Base-by-base conservation (phyloP, 2,888 invertebrate genomes). In the Troglohyphantes excavatus region DNA sequence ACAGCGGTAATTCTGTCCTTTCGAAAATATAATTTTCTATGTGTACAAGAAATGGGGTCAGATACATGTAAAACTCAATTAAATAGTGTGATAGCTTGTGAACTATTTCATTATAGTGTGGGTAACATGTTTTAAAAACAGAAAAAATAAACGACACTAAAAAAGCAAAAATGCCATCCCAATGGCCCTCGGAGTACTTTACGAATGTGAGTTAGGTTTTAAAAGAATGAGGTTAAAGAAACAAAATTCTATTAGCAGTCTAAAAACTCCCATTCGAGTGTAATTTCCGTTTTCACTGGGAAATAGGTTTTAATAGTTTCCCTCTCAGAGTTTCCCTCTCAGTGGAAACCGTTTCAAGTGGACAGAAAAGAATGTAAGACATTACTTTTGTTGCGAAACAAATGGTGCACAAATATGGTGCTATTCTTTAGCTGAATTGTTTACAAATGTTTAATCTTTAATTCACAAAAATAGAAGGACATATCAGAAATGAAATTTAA, bases 171-270 rank as follows among this genome's bases (percentile, higher is more conserved):
- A 46, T 17, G 17, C 9, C 9, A 70, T 19, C n/a, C 6, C n/a
- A 82, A 81, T 81, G 68, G 9, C 46, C 27, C 68, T 29, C 65
- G 53, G 67, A 78, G 79, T 68, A 29, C 70, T 82, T 82, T 82
- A 61, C 39, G 17, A 70, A 59, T 75, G 21, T 65, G 21, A 65
- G 70, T 70, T 68, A 70, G 23, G 61, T 70, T 29, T 70, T 29
- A 59, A 70, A 82, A 72, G 46, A 82, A 82, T 46, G 26, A 19
- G 53, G 46, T 46, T 2, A 75, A 43, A 43, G 19, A 43, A 21
- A 21, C 26, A 26, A 82, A 72, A 82, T 82, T 82, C 82, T 70
- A 82, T 82, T 82, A 82, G 65, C 59, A 82, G 61, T 72, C 82
- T 82, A 82, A 17, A 46, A 72, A 82, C 70, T 82, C 68, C 70